phyloP scores from a whole-genome alignment of 2,113 vertebrate genomes.

The Ctenodactylus gundi region DNA sequence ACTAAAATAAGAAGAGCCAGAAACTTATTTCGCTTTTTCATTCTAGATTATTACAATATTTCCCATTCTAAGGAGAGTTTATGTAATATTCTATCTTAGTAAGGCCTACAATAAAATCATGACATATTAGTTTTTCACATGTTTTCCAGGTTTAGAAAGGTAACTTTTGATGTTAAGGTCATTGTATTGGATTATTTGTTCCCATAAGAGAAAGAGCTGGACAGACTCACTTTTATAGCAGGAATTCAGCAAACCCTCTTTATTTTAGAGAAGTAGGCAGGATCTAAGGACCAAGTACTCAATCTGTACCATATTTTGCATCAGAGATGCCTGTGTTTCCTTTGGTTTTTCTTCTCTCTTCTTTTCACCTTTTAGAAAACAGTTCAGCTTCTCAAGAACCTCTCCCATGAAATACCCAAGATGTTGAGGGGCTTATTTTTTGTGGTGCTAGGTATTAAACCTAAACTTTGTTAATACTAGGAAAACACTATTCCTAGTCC shows the following conservation, averaged over 20 bases:
- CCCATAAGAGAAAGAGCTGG: not conserved
- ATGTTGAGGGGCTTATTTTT: not conserved
- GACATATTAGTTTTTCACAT: slow-evolving; percentile 48
- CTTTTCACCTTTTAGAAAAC: slow-evolving; percentile 15
- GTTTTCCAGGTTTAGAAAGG: slow-evolving; percentile 44
- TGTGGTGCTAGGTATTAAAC: not conserved
- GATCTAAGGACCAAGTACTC: slow-evolving; percentile 3
- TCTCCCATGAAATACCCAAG: slow-evolving; percentile 36
- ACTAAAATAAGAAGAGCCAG: slow-evolving; percentile 29
- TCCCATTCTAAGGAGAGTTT: slow-evolving; percentile 31
- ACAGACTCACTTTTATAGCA: slow-evolving; percentile 24
- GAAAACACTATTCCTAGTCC: not conserved
- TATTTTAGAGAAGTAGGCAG: slow-evolving; percentile 25
- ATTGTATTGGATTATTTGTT: slow-evolving; percentile 19
- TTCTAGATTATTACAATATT: slow-evolving; percentile 57
- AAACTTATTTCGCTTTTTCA: slow-evolving; percentile 45
- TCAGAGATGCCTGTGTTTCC: not conserved
- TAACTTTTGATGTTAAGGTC: slow-evolving; percentile 53
- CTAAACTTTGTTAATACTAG: not conserved
- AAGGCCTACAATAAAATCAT: slow-evolving; percentile 44
- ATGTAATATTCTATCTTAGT: slow-evolving; percentile 24
- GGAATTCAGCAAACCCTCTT: slow-evolving; percentile 35
- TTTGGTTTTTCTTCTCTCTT: not conserved
- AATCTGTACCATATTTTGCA: slow-evolving; percentile 11
- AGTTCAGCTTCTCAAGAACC: slow-evolving; percentile 15